A percentile compares a stretch with the other conserved stretches of the same genome.
Conservation (phyloP, 1,140 invertebrate species). For the Monochamus saltuarius region DNA sequence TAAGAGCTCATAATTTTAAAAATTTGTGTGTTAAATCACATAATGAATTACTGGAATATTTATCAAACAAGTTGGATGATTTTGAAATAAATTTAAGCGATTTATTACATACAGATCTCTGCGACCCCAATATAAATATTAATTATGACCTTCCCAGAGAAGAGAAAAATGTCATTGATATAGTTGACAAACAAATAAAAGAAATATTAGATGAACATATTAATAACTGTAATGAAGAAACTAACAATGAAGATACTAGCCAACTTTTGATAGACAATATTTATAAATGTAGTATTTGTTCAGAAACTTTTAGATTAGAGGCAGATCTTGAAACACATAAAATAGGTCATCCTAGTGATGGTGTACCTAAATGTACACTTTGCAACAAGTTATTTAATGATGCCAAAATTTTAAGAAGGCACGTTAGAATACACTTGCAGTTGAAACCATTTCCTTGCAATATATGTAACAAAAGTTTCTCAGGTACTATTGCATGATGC, state of each 20-base stretch:
- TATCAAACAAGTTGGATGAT: too few species aligned
- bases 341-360: conserved; percentile 32
- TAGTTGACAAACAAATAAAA: background rate
- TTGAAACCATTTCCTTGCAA: conserved; percentile 44
- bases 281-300: conserved; percentile 12
- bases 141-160: conserved; percentile 16
- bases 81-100: conserved; percentile 1
- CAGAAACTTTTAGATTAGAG: conserved; percentile 13
- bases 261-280: conserved; percentile 3
- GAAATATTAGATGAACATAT: background rate
- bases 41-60: conserved; percentile 12
- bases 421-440: conserved; percentile 37
- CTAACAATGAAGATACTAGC: background rate
- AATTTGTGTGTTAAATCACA: conserved; percentile 34
- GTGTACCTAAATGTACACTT: conserved; percentile 29
- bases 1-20: conserved; percentile 33
- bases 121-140: conserved; percentile 19
- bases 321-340: conserved; percentile 33
- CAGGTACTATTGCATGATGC: too few species aligned
- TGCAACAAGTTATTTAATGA: conserved; percentile 34
- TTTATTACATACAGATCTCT: conserved; percentile 24
- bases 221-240: background rate
- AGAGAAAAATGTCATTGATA: conserved; percentile 8
- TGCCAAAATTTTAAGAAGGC: conserved; percentile 35
- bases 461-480: conserved; percentile 52